Percentiles rank a stretch among this genome's conserved stretches.
phyloP scores from a whole-genome alignment of 2,113 vertebrate species.

The Halichoeres trimaculatus region DNA sequence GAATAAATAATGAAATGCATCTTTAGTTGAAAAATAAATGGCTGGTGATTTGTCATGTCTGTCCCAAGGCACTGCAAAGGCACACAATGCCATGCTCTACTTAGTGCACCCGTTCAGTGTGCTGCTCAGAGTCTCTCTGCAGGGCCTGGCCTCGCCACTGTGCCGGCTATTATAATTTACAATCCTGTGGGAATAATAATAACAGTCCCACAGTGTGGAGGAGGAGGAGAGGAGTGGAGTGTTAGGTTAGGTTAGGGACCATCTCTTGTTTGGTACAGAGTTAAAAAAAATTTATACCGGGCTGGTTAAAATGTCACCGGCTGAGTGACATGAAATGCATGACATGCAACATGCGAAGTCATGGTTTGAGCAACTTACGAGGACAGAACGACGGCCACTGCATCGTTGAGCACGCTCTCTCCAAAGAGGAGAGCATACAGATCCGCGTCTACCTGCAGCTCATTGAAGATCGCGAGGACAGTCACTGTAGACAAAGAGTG shows the following conservation, averaged over 20 bases:
- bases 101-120: conserved; percentile 69
- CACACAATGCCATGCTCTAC: conserved; percentile 62
- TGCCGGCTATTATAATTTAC: conserved; percentile 65
- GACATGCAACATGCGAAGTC: not conserved
- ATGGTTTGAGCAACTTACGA: conserved; percentile 88
- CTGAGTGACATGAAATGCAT: conserved; percentile 5
- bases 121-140: conserved; percentile 46
- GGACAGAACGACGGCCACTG: conserved; percentile 95
- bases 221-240: conserved; percentile 25
- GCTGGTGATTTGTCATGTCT: conserved; percentile 70
- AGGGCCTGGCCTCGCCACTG: conserved; percentile 52
- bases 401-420: conserved; percentile 98
- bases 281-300: conserved; percentile 20
- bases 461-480: conserved; percentile 98
- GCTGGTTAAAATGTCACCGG: conserved; percentile 24
- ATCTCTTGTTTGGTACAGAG: conserved; percentile 5
- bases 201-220: conserved; percentile 30
- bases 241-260: conserved; percentile 42
- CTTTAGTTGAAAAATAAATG: conserved; percentile 48
- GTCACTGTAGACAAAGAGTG: conserved; percentile 87
- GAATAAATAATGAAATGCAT: conserved; percentile 41
- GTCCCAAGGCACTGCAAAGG: conserved; percentile 59
- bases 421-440: conserved; percentile 97
- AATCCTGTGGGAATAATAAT: conserved; percentile 69
- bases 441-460: conserved; percentile 96